These are phyloP conservation scores for Sesia bembeciformis DNA, from an alignment of 2,888 invertebrate species.

Conservation along the genomic window DNA sequence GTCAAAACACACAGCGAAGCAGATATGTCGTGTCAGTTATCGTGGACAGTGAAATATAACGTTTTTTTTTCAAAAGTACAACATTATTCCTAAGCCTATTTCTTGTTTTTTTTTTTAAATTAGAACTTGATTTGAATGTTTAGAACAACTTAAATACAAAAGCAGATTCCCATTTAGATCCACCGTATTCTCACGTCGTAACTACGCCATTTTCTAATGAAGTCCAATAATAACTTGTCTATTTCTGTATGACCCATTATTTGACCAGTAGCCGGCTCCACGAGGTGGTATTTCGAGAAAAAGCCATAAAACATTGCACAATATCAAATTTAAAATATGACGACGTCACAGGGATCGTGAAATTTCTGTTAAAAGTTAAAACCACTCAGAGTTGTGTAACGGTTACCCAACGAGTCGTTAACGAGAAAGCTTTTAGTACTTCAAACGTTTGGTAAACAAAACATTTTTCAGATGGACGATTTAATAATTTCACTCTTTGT, in stretches of 20 bases:
- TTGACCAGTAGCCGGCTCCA: conserved; percentile 34
- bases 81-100: too few species aligned
- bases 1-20: conserved; percentile 46
- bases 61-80: conserved; percentile 11
- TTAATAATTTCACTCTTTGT: not conserved
- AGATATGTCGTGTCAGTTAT: conserved; percentile 41
- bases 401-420: conserved; percentile 26
- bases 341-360: conserved; percentile 18
- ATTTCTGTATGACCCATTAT: conserved; percentile 61
- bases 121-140: too few species aligned
- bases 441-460: conserved; percentile 32
- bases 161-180: conserved; percentile 10
- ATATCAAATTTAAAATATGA: conserved; percentile 24
- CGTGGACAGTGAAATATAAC: conserved; percentile 42
- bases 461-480: conserved; percentile 19
- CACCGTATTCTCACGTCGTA: conserved; percentile 25
- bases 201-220: conserved; percentile 48
- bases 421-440: conserved; percentile 43
- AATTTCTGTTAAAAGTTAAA: conserved; percentile 15
- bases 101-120: too few species aligned
- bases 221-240: conserved; percentile 48
- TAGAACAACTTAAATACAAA: too few species aligned
- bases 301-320: conserved; percentile 50
- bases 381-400: conserved; percentile 38
- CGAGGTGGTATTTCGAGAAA: conserved; percentile 41